phyloP scores from a whole-genome alignment of 1,140 invertebrate genomes.

The Danaus plexippus region DNA sequence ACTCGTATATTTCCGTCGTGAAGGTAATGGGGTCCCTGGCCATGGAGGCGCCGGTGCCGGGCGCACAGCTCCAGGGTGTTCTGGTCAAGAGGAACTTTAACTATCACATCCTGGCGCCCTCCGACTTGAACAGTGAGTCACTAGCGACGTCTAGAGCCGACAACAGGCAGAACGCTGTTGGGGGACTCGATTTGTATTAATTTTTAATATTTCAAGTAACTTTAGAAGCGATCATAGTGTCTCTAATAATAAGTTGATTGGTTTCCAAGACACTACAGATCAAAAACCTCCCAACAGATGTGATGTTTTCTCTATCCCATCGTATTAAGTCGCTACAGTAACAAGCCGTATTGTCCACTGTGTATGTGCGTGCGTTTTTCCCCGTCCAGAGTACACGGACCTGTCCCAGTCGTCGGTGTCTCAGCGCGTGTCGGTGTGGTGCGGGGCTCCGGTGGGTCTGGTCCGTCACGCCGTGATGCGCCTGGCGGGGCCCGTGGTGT shows the following conservation, averaged over 20 bases:
- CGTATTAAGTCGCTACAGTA: too few species aligned
- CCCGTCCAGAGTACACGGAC: conserved; percentile 90
- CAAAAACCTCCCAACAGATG: too few species aligned
- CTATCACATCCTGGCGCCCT: conserved; percentile 94
- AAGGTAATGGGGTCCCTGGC: conserved; percentile 93
- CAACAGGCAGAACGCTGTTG: neutral
- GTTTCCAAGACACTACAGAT: too few species aligned
- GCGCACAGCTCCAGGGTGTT: conserved; percentile 89
- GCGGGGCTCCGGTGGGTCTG: conserved; percentile 82
- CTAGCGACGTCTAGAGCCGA: neutral
- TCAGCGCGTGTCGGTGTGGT: conserved; percentile 92
- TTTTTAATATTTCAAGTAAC: too few species aligned
- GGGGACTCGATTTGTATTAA: too few species aligned
- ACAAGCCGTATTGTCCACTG: neutral
- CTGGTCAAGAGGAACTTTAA: conserved; percentile 98
- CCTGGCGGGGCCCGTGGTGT: conserved; percentile 85
- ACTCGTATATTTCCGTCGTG: neutral
- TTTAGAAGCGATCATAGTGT: too few species aligned
- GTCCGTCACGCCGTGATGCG: conserved; percentile 89
- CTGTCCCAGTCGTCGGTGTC: conserved; percentile 93
- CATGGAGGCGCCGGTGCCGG: conserved; percentile 84
- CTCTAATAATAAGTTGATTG: too few species aligned
- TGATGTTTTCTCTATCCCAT: too few species aligned
- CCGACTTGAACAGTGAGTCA: conserved; percentile 88
- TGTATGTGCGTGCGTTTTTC: conserved; percentile 9